Percentiles rank a stretch among this genome's conserved stretches.
Evolutionary conservation across 2,797 vertebrate genomes (phyloP).

Genomic region (Spea hammondii): DNA sequence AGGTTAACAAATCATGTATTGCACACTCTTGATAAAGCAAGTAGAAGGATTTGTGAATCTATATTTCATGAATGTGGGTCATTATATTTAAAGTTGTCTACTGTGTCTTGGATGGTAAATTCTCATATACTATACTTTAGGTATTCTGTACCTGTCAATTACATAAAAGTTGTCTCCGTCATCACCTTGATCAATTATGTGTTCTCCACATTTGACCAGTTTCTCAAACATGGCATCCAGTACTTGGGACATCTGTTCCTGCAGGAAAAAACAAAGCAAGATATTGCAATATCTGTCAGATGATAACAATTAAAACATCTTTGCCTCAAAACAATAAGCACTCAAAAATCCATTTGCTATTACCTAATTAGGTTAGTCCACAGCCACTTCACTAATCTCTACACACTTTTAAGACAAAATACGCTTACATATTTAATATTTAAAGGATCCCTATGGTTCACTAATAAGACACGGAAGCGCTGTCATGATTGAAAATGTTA

Average conservation of each 20-base stretch:
- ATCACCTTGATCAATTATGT: conserved; percentile 95
- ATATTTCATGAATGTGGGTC: too few relatives aligned
- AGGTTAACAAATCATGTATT: too few relatives aligned
- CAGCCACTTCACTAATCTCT: not conserved
- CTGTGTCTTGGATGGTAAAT: too few relatives aligned
- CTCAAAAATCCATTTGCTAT: conserved; percentile 4
- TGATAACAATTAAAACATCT: not conserved
- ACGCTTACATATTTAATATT: conserved; percentile 7
- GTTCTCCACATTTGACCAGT: conserved; percentile 83
- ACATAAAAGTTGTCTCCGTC: conserved; percentile 99
- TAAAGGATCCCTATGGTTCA: conserved; percentile 11
- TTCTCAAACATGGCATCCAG: conserved; percentile 99
- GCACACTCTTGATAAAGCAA: too few relatives aligned
- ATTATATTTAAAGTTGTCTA: too few relatives aligned
- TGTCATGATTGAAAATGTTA: not conserved
- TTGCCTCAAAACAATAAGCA: not conserved
- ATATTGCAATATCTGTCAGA: not conserved
- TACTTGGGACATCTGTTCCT: conserved; percentile 98
- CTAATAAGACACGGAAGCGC: not conserved
- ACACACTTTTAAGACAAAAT: not conserved
- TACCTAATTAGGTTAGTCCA: not conserved
- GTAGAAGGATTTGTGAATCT: too few relatives aligned
- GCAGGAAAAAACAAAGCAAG: conserved; percentile 43
- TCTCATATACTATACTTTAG: not conserved
- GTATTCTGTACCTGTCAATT: conserved; percentile 81